These are phyloP conservation scores for Proisotoma minuta DNA, from an alignment of 2,888 invertebrate genomes.

Conservation along the genomic window DNA sequence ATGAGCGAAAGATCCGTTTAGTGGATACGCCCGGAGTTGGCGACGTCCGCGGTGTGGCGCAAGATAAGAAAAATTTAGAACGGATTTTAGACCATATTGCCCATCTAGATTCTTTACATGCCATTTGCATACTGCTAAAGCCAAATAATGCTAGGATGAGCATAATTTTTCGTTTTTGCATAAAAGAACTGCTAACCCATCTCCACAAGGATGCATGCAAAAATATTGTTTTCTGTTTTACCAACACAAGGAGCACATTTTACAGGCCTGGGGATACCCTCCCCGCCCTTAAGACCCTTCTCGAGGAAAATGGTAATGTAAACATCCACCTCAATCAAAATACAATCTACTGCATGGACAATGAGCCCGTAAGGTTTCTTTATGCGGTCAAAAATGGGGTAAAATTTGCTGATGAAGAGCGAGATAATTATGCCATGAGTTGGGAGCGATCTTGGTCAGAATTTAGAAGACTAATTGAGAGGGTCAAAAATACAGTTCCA, in stretches of 20 bases:
- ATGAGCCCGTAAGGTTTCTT: constrained; percentile 34
- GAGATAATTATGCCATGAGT: constrained; percentile 14
- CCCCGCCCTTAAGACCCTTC: constrained; percentile 14
- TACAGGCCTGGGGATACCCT: constrained; percentile 31
- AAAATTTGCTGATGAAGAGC: constrained; percentile 19
- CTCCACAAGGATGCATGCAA: constrained; percentile 24
- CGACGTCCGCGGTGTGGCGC: constrained; percentile 10
- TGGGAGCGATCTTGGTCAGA: constrained; percentile 30
- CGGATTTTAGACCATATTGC: constrained; percentile 18
- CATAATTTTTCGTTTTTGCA: constrained; percentile 22
- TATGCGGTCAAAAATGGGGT: constrained; percentile 25
- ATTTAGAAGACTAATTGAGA: constrained; percentile 18
- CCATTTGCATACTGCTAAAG: constrained; percentile 32
- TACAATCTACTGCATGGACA: constrained; percentile 35
- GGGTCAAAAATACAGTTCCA: constrained; percentile 6
- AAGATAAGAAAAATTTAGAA: constrained; percentile 30
- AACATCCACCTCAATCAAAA: constrained; percentile 1
- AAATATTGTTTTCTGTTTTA: constrained; percentile 35
- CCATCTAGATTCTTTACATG: constrained; percentile 20
- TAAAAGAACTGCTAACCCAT: constrained; percentile 32
- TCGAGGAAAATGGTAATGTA: constrained; percentile 14
- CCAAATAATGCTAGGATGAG: constrained; percentile 26
- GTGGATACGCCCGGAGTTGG: constrained; percentile 34
- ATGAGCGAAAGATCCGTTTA: not conserved
- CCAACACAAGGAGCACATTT: constrained; percentile 28